A percentile compares a stretch with the other conserved stretches of the same genome.
Evolutionary conservation across 53 echinoderm and acorn worm species (phyloP).

Genomic region (Zoroaster sp.): DNA sequence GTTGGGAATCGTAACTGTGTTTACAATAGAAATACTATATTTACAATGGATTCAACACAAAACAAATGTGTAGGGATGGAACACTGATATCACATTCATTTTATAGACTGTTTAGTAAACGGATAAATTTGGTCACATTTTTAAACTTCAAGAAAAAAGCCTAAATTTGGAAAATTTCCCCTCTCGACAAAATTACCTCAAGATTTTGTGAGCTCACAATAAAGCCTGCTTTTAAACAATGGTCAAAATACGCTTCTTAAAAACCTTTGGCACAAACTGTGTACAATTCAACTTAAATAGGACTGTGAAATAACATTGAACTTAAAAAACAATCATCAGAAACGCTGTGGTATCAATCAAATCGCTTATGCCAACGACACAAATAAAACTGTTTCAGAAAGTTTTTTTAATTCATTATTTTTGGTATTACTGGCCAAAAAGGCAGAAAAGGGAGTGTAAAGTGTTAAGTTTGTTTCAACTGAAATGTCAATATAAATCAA

Average conservation of each 20-base stretch:
- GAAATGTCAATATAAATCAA: too few species aligned
- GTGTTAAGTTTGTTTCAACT: too few species aligned
- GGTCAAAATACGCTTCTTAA: not conserved
- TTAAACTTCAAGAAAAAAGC: not conserved
- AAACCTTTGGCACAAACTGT: not conserved
- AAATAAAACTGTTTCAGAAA: too few species aligned
- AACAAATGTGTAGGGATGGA: not conserved
- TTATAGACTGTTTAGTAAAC: not conserved
- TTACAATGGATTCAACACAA: slow-evolving; percentile 34
- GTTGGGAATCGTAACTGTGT: not conserved
- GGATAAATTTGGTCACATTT: not conserved
- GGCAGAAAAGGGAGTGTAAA: not conserved
- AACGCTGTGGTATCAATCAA: not conserved
- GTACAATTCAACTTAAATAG: too few species aligned
- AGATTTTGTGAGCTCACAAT: too few species aligned
- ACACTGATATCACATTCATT: not conserved
- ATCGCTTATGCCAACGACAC: not conserved
- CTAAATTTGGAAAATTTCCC: not conserved
- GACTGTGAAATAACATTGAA: not conserved
- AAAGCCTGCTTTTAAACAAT: not conserved
- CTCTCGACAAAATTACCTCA: not conserved
- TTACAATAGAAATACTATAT: slow-evolving; percentile 28
- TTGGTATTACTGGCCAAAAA: not conserved
- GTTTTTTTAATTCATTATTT: not conserved
- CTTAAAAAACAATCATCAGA: not conserved